These are phyloP conservation scores for Glareola pratincola DNA, from an alignment of 2,113 vertebrate species.

Conservation along the genomic window DNA sequence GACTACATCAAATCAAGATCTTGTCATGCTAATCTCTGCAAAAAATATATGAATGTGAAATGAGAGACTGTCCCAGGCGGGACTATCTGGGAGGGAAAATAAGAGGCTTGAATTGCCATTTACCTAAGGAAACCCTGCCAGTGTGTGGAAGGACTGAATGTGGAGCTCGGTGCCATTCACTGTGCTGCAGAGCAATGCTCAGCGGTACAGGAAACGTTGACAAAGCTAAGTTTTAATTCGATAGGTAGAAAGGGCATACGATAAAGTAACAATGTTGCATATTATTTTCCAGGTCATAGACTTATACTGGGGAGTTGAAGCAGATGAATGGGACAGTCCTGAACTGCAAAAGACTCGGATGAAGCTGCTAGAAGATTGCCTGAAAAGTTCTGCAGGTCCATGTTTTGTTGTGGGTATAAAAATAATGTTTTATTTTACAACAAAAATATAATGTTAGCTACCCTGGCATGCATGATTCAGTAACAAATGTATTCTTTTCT, in stretches of 20 bases:
- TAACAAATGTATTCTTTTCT: not conserved
- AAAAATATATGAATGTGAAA: not conserved
- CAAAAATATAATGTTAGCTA: not conserved
- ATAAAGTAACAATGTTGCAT: not conserved
- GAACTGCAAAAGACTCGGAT: conserved; percentile 92
- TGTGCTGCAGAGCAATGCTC: not conserved
- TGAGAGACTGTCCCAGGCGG: not conserved
- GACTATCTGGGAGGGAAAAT: not conserved
- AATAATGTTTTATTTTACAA: conserved; percentile 69
- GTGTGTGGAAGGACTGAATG: not conserved
- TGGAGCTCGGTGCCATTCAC: not conserved
- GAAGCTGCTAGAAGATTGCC: conserved; percentile 94
- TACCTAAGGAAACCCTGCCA: not conserved
- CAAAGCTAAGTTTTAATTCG: not conserved
- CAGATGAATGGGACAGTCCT: conserved; percentile 93
- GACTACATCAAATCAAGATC: not conserved
- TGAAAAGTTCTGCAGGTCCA: conserved; percentile 96
- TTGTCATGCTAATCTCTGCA: not conserved
- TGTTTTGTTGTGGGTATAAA: conserved; percentile 98
- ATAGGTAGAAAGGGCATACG: not conserved
- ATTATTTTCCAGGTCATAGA: conserved; percentile 87
- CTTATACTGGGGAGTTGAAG: conserved; percentile 94
- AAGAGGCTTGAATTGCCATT: not conserved
- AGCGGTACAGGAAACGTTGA: not conserved
- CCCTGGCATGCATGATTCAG: not conserved